Evolutionary conservation across 35 echinoderm and acorn worm genomes (phyloP), one percentile per base, ranked within the genome.

Genomic region (Holothuria glaberrima): DNA sequence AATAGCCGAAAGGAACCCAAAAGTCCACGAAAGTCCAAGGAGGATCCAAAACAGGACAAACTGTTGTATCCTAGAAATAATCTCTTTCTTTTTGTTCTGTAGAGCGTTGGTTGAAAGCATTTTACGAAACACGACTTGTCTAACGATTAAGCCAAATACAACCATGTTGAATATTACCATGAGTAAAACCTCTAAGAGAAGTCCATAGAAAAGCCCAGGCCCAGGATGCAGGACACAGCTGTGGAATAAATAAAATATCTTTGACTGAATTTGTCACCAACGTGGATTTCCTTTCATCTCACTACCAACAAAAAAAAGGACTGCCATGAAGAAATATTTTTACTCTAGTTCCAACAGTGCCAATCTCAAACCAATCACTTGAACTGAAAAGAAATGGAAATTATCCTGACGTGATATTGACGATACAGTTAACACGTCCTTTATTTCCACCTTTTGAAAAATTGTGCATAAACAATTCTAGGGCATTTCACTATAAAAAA

Each of bases 1-100:
- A 21, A 75, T 44, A 21, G 46, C n/a, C 16, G 71, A 75, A 44
- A 75, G 71, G 46, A 75, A 75, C 71, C 71, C 71, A 16, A 75
- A 75, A 13, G 46, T 41, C 71, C 71, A 75, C 12, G 74, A 78
- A 52, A 78, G 74, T 7, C 74, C 74, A 16, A 78, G 74, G 1
- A 78, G 21, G 26, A 78, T 28, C 74, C 74, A 78, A 48, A 78
- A 78, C 14, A 78, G 50, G 50, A 48, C 18, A 78, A 78, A 78
- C 38, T 78, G 74, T 26, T 78, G 74, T 24, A 78, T 48, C 38
- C 74, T 78, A 12, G 38, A 9, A n/a, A 78, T 52, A 6, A 78
- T 48, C 27, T 78, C 74, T 78, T 20, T 19, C 9, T 52, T 22
- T 21, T 78, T 78, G 33, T 78, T 24, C 6, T 48, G 9, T 35